Evolutionary conservation across 2,113 vertebrate species (phyloP), one percentile per base, ranked within the genome.

Genomic region (Astatotilapia flaviijosephi): DNA sequence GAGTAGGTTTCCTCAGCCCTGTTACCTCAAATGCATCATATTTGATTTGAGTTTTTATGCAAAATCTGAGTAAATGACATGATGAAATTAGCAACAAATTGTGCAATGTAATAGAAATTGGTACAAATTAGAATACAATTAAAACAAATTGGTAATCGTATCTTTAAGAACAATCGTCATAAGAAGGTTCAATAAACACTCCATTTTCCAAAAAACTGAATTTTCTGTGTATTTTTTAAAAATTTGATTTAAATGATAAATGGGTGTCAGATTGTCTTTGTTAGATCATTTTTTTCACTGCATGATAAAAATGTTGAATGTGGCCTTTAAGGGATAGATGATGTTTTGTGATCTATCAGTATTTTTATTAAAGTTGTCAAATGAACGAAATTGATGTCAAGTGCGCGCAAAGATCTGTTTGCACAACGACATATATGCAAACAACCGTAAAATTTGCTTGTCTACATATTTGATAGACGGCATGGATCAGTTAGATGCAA

Each of bases 321-420:
- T 28, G 28, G 21, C 40, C 40, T 45, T 73, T 47, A 28, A 73
- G 8, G 21, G 21, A 73, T 33, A 6, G 28, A 60, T 60, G 28
- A 65, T 2, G 4, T n/a, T 65, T n/a, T n/a, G 31, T 65, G 17
- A 65, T 6, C 37, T 26, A 73, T 73, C 37, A 2, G 45, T 40
- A 40, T 21, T n/a, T 68, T 62, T 62, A 7, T 55, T 15, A 3
- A 45, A 45, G 37, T 42, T 45, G n/a, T 68, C 62, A 9, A 68
- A 21, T 23, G 14, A 73, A 17, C 1, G 0, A 73, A 73, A 45
- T 0, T 45, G 37, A 7, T n/a, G 9, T 14, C 14, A 17, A 42
- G 12, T 45, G 2, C 0, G 3, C 4, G 1, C n/a, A 70, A 26
- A 42, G n/a, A 42, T 42, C 37, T 42, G 37, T 23, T 70, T 70